Conservation (phyloP, 2,113 vertebrate species). For the Cynopterus brachyotis region DNA sequence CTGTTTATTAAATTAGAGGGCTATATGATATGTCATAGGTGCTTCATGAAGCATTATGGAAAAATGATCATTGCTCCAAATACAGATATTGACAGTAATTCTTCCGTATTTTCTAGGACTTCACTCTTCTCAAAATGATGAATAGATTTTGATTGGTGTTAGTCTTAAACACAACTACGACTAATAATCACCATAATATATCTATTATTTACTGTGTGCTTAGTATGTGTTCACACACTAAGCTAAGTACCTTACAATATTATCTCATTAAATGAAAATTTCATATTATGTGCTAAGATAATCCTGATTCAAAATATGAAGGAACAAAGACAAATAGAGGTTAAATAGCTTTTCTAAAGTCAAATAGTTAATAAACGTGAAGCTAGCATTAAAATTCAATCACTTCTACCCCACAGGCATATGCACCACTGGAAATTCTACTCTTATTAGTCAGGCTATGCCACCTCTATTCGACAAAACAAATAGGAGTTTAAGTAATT, state of each 20-base stretch:
- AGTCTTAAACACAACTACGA: not conserved
- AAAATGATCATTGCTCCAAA: not conserved
- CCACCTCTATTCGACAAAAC: not conserved
- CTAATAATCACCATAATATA: not conserved
- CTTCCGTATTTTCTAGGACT: not conserved
- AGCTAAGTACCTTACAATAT: not conserved
- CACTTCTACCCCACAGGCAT: accelerated
- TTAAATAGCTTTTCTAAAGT: not conserved
- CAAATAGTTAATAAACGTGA: not conserved
- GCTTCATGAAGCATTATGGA: not conserved
- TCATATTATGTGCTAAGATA: not conserved
- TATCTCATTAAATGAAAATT: not conserved
- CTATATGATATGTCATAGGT: not conserved
- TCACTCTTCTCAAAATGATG: not conserved
- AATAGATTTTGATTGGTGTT: not conserved
- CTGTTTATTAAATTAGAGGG: no score
- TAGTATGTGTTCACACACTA: not conserved
- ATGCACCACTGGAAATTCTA: not conserved
- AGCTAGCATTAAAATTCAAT: not conserved
- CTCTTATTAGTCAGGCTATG: not conserved
- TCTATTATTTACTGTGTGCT: not conserved
- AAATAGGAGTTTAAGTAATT: not conserved
- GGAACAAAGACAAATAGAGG: not conserved
- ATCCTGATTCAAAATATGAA: not conserved
- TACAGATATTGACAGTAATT: not conserved